Conservation (phyloP, 2,888 invertebrate species). For the Drosophila anomelani region DNA sequence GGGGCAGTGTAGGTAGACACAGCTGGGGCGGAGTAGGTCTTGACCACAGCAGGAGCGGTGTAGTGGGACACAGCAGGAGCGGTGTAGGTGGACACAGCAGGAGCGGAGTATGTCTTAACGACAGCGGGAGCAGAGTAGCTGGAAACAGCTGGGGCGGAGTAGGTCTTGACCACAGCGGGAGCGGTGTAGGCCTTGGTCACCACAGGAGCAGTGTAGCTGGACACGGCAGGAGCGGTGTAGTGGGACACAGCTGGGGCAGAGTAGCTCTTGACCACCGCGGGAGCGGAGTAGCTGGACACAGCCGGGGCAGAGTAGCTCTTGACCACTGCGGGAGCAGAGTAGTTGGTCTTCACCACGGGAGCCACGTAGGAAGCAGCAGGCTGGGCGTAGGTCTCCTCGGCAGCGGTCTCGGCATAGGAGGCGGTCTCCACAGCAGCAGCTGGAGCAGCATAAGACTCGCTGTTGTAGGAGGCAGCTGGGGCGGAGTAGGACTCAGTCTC, state of each 20-base stretch:
- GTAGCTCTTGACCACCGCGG: slow-evolving; percentile 26
- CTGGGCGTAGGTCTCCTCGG: slow-evolving; percentile 31
- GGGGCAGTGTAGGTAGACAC: slow-evolving; percentile 34
- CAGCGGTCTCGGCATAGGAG: slow-evolving; percentile 15
- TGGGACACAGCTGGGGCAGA: slow-evolving; percentile 24
- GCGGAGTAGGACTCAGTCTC: slow-evolving; percentile 43
- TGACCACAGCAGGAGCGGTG: slow-evolving; percentile 35
- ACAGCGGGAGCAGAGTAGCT: slow-evolving; percentile 47
- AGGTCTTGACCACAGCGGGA: slow-evolving; percentile 24
- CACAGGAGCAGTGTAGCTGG: slow-evolving; percentile 11
- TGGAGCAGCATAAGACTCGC: slow-evolving; percentile 44
- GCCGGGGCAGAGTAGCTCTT: slow-evolving; percentile 15
- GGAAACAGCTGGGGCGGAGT: slow-evolving; percentile 35
- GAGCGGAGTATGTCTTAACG: slow-evolving; percentile 36
- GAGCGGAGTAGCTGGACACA: slow-evolving; percentile 28
- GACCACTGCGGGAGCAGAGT: slow-evolving; percentile 24
- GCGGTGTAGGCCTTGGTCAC: slow-evolving; percentile 24
- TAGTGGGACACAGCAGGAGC: slow-evolving; percentile 19
- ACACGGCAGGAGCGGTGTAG: slow-evolving; percentile 37
- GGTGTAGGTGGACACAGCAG: slow-evolving; percentile 37
- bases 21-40: slow-evolving; percentile 13
- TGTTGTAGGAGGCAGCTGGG: slow-evolving; percentile 40
- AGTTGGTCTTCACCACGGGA: slow-evolving; percentile 44
- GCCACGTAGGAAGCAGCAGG: slow-evolving; percentile 34
- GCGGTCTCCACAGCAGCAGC: slow-evolving; percentile 33